Evolutionary conservation across 2,888 invertebrate species (phyloP).

Genomic region (Helleia helle): DNA sequence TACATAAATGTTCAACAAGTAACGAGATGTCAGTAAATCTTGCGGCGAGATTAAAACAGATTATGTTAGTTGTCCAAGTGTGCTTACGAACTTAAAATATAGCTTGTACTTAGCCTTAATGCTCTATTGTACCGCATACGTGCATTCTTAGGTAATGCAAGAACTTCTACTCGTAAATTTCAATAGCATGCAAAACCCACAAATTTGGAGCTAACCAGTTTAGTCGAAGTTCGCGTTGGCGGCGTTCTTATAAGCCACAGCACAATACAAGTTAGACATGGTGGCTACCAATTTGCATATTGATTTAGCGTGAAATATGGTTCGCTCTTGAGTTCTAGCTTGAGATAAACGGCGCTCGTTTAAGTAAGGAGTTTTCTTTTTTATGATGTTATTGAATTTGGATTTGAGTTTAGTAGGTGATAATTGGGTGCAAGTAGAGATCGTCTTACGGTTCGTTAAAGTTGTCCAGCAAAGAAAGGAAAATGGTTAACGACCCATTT

Average conservation of each 20-base stretch:
- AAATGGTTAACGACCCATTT: too few species aligned
- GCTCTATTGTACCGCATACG: constrained; percentile 23
- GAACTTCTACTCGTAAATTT: constrained; percentile 64
- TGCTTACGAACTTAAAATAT: constrained; percentile 15
- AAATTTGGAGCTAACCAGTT: constrained; percentile 52
- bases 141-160: constrained; percentile 29
- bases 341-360: constrained; percentile 2
- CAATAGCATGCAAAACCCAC: constrained; percentile 62
- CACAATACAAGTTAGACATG: constrained; percentile 34
- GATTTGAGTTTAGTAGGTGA: too few species aligned
- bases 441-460: too few species aligned
- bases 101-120: constrained; percentile 23
- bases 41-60: constrained; percentile 6
- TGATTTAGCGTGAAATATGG: constrained; percentile 39
- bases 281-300: constrained; percentile 46
- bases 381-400: too few species aligned
- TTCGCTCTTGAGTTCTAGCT: constrained; percentile 21
- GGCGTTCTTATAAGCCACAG: constrained; percentile 31
- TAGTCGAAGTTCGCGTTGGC: constrained; percentile 51
- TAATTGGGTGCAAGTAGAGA: too few species aligned
- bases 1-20: background rate
- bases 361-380: too few species aligned
- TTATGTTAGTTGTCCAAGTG: constrained; percentile 7
- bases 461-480: too few species aligned
- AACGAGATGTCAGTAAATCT: background rate